phyloP scores from a whole-genome alignment of 2,888 invertebrate species.

The Nemoura dubitans region DNA sequence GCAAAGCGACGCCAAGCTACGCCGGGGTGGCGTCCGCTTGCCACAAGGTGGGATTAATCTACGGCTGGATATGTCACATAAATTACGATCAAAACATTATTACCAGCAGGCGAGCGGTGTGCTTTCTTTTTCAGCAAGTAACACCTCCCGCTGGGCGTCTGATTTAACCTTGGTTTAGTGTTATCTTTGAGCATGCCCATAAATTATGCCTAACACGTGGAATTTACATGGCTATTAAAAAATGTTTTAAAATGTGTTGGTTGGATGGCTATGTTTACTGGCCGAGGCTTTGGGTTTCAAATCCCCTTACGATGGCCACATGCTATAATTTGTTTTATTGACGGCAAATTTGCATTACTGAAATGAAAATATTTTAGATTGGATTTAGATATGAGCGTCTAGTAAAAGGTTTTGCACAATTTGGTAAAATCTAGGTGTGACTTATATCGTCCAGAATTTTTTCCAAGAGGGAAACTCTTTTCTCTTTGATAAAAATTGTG shows the following conservation, averaged over 20 bases:
- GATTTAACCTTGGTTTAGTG: conserved; percentile 12
- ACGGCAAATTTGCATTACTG: not conserved
- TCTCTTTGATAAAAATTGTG: no score
- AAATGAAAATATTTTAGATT: no score
- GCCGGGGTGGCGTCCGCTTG: not conserved
- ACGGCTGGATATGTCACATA: conserved; percentile 24
- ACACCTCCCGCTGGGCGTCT: not conserved
- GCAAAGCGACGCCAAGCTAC: not conserved
- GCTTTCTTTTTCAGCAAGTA: not conserved
- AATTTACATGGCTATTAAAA: not conserved
- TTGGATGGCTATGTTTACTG: not conserved
- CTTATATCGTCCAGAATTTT: no score
- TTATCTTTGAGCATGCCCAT: not conserved
- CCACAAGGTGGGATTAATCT: conserved; percentile 20
- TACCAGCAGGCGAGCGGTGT: not conserved
- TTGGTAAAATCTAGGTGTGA: no score
- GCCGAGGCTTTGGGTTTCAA: not conserved
- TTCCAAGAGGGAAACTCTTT: no score
- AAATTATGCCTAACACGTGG: not conserved
- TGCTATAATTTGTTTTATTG: not conserved
- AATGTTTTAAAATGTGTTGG: not conserved
- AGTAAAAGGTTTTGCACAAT: no score
- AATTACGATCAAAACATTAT: conserved; percentile 36
- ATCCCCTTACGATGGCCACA: not conserved
- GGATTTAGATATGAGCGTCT: no score